Evolutionary conservation across 2,797 vertebrate genomes (phyloP).

Genomic region (Triplophysa yarkandensis): DNA sequence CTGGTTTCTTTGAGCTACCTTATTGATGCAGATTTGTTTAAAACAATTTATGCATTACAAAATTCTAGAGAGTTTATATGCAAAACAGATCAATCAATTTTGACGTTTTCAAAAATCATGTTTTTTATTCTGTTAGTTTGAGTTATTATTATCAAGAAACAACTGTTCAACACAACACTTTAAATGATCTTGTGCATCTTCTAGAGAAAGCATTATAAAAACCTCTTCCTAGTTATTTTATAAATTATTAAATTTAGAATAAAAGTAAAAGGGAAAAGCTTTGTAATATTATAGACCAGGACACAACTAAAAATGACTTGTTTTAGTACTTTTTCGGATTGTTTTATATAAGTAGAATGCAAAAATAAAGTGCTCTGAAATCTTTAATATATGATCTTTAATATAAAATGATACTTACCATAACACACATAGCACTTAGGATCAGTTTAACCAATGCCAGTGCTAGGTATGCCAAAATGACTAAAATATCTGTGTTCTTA

Average conservation of each 20-base stretch:
- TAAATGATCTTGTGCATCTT: too few relatives aligned
- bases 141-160: not conserved
- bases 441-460: constrained; percentile 44
- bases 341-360: too few relatives aligned
- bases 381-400: too few relatives aligned
- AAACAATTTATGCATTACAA: not conserved
- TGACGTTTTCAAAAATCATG: too few relatives aligned
- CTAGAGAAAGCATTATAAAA: not conserved
- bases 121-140: too few relatives aligned
- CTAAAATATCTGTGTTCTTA: not conserved
- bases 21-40: not conserved
- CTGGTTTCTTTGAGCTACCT: not conserved
- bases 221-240: not conserved
- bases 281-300: too few relatives aligned
- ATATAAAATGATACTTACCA: constrained; percentile 44
- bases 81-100: too few relatives aligned
- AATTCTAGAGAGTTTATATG: not conserved
- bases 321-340: too few relatives aligned
- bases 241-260: not conserved
- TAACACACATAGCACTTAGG: constrained; percentile 32
- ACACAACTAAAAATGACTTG: too few relatives aligned
- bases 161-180: too few relatives aligned
- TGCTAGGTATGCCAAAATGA: constrained; percentile 18
- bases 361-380: too few relatives aligned
- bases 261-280: too few relatives aligned